A percentile compares a stretch with the other conserved stretches of the same genome.
phyloP scores from a whole-genome alignment of 2,888 invertebrate species.

The Tolmerus cingulatus region DNA sequence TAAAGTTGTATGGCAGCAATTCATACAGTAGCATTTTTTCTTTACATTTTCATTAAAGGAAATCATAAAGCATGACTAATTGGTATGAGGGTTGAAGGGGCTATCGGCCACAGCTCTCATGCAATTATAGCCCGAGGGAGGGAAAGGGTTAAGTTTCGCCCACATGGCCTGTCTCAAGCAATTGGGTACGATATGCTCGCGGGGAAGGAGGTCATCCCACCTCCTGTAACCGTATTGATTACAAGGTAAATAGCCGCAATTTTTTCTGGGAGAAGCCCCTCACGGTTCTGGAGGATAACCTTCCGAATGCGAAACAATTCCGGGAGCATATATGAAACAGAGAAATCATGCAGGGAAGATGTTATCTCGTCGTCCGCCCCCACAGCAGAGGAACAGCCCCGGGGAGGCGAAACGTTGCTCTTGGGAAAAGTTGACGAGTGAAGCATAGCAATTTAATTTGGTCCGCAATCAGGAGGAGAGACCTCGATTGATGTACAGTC shows the following conservation, averaged over 20 bases:
- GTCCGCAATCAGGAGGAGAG: slow-evolving; percentile 15
- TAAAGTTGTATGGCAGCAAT: no score
- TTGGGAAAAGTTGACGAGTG: slow-evolving; percentile 28
- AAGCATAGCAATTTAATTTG: slow-evolving; percentile 25
- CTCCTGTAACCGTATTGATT: not conserved
- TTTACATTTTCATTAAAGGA: no score
- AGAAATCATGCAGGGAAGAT: not conserved
- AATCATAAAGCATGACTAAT: not conserved
- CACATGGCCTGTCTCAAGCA: not conserved
- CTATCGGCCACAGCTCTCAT: not conserved
- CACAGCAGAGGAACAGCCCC: not conserved
- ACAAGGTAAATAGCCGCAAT: slow-evolving; percentile 3
- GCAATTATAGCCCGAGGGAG: not conserved
- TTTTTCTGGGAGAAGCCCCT: not conserved
- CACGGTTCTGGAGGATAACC: not conserved
- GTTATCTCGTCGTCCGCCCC: not conserved
- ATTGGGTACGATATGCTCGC: not conserved
- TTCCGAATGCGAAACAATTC: not conserved
- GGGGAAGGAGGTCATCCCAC: not conserved
- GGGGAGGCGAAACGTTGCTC: not conserved
- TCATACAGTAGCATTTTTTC: not conserved
- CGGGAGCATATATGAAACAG: not conserved
- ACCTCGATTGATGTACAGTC: slow-evolving; percentile 17
- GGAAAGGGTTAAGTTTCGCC: not conserved
- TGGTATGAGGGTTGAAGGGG: not conserved